Conservation (phyloP, 2,113 vertebrate genomes). For the Monarcha castaneiventris region DNA sequence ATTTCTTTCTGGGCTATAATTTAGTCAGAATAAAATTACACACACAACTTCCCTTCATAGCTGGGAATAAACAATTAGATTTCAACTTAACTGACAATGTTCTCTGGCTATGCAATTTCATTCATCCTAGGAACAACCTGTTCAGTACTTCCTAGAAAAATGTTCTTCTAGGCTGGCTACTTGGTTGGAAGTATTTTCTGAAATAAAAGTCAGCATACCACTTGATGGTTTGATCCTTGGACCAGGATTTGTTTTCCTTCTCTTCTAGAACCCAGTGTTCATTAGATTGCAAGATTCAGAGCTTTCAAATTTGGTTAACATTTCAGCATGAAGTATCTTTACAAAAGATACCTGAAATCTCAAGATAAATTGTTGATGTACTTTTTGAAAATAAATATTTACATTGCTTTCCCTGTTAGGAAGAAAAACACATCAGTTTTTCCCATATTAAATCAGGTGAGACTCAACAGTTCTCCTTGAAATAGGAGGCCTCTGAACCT, state of each 20-base stretch:
- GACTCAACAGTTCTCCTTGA: not conserved
- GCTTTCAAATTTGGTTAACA: not conserved
- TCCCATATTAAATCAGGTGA: not conserved
- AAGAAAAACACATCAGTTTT: not conserved
- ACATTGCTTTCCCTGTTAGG: not conserved
- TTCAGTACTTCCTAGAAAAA: not conserved
- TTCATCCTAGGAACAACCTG: not conserved
- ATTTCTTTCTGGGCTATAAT: not conserved
- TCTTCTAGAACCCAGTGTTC: not conserved
- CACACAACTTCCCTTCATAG: not conserved
- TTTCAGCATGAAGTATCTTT: not conserved
- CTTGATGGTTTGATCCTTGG: not conserved
- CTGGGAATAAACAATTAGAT: not conserved
- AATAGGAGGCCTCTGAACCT: not conserved
- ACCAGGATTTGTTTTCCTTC: not conserved
- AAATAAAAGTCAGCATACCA: not conserved
- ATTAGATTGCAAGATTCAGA: not conserved
- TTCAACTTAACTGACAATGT: not conserved
- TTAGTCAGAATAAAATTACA: not conserved
- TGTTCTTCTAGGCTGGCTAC: not conserved
- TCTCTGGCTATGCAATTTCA: not conserved
- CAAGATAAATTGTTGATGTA: not conserved
- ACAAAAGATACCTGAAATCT: not conserved
- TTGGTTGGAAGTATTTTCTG: not conserved
- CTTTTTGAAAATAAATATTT: not conserved